Base-by-base conservation (phyloP, 2,888 invertebrate genomes). In the Pachliopta kotzebuea region DNA sequence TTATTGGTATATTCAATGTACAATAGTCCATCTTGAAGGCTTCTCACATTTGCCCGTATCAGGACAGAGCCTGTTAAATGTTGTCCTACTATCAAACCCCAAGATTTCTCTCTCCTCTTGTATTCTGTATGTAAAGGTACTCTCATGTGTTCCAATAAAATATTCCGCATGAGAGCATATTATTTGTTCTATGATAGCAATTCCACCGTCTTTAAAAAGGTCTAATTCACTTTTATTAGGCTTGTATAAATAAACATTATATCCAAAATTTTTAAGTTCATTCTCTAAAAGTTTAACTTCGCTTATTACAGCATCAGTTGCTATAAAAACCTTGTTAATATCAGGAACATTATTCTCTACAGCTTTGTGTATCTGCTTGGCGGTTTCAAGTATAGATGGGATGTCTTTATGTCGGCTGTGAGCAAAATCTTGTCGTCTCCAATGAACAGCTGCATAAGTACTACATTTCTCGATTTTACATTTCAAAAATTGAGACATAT, bases 41-140 rank as follows among this genome's bases (percentile, higher is more conserved):
- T 93, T 94, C 71, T 94, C 94, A 88, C 98, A 98, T 45, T 84
- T 77, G 9, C 90, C 90, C 9, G 81, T 79, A 62, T 94, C 93
- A 0, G 92, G 90, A 84, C 98, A 98, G 1, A 98, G 88, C 68
- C 96, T 93, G 84, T 99, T 99, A 80, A 98, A 99, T 0, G 99
- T 99, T 11, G 94, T 94, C 29, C 94, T 88, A 53, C 94, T 91
- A 8, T 94, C 92, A 83, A 98, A 98, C 1, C 98, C 98, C 54
- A 99, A 82, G 67, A 99, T 98, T 88, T 99, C 99, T 29, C 99
- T 92, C 80, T 99, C 99, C 82, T 99, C 99, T 87, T 99, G 98
- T 71, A 99, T 99, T 64, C 99, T 93, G 83, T 96, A 98, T 0
- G 98, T 95, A 85, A 99, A 99, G 0, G 99, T 99, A 67, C 99